Evolutionary conservation across 2,888 invertebrate species (phyloP), one percentile per base, ranked within the genome.

Genomic region (Campoplex nolae): DNA sequence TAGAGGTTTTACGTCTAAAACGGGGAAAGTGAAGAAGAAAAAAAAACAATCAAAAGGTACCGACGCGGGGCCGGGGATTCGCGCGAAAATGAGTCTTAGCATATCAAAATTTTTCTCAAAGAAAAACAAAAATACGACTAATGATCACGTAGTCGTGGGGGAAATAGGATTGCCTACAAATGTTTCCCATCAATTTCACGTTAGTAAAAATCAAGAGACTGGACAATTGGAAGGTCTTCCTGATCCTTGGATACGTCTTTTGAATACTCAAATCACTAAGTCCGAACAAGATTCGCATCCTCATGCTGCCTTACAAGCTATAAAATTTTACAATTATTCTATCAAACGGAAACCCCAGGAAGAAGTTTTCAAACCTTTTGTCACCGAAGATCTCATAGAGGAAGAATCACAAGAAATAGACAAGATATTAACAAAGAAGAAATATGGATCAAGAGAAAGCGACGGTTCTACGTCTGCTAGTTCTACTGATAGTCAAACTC

Each of bases 221-320:
- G 98, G 98, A 0, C 96, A 97, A 93, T 95, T 99, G 90, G 97
- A 97, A 91, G 99, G 99, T 0, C 95, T 99, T 68, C 99, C 99
- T 0, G 96, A 96, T 51, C 96, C 98, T 45, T 98, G 98, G 98
- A 95, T 97, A 83, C 95, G 97, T 74, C 95, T 98, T 78, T 95
- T 99, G 90, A 97, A 97, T 92, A 96, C 97, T 23, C 97, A 98
- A 93, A 97, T 99, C 89, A 97, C 98, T 56, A 96, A 97, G 91
- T 97, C 97, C 62, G 98, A 98, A 93, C 98, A 98, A 94, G 96
- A 97, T 93, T 97, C 98, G 91, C 98, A 99, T 95, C 99, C 99
- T 3, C 96, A 97, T 91, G 98, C 98, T 56, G 98, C 98, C 1
- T 96, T 98, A 82, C 97, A 98, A 93, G 99, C 99, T 42, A 96